These are phyloP conservation scores for Nycticorax nycticorax DNA, from an alignment of 2,113 vertebrate species.

Conservation along the genomic window DNA sequence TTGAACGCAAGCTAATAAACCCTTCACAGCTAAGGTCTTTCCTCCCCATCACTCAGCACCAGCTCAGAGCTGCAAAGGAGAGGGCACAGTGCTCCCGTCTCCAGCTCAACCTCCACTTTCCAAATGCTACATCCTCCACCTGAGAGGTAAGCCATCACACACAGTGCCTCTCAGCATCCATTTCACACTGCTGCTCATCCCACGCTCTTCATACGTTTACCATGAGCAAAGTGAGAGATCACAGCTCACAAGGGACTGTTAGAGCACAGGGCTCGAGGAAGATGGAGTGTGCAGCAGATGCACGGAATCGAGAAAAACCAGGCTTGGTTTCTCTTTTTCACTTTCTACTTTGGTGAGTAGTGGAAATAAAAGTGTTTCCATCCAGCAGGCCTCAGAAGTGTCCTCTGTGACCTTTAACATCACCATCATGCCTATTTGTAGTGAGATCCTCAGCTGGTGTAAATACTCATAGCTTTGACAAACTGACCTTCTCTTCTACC, in stretches of 20 bases:
- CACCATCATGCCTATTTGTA: background rate
- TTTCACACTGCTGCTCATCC: background rate
- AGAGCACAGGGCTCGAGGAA: background rate
- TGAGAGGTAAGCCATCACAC: background rate
- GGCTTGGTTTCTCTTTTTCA: background rate
- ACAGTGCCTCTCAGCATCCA: background rate
- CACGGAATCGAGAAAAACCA: background rate
- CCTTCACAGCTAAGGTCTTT: conserved; percentile 14
- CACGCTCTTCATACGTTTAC: background rate
- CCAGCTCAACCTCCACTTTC: background rate
- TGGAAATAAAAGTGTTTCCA: conserved; percentile 14
- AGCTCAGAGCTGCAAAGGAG: background rate
- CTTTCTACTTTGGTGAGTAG: background rate
- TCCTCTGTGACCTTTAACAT: background rate
- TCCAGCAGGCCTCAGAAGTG: background rate
- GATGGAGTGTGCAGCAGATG: background rate
- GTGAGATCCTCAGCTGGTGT: background rate
- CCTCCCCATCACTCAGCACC: conserved; percentile 11
- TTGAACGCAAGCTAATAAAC: background rate
- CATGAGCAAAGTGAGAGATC: background rate
- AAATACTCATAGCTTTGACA: background rate
- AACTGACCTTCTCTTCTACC: conserved; percentile 15
- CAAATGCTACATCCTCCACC: background rate
- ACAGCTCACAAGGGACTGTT: background rate
- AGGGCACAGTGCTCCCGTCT: background rate